These are phyloP conservation scores for Adelphocoris suturalis DNA, from an alignment of 2,888 invertebrate species.

Conservation along the genomic window DNA sequence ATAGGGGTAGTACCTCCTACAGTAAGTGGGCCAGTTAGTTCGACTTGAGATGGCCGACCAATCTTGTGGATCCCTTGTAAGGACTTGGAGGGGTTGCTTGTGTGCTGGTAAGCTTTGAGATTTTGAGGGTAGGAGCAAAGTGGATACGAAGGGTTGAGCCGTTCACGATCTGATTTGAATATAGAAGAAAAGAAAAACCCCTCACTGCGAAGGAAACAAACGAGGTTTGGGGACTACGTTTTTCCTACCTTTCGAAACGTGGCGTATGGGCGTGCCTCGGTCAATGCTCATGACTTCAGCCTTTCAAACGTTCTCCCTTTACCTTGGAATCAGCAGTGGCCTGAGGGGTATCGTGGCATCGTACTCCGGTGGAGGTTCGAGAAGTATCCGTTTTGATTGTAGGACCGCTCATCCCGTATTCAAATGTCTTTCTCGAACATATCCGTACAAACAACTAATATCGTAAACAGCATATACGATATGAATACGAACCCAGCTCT, in stretches of 20 bases:
- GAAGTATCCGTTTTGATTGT: neutral
- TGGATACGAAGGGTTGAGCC: neutral
- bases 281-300: conserved; percentile 24
- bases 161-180: conserved; percentile 61
- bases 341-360: conserved; percentile 2
- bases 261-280: conserved; percentile 46
- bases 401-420: neutral
- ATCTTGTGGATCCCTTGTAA: neutral
- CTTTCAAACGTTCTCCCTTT: conserved; percentile 46
- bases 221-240: conserved; percentile 25
- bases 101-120: neutral
- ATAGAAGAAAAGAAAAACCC: conserved; percentile 15
- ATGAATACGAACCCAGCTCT: neutral
- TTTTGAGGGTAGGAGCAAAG: neutral
- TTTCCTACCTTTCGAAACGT: conserved; percentile 48
- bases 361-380: neutral
- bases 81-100: neutral
- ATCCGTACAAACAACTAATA: neutral
- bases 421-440: neutral
- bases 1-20: neutral
- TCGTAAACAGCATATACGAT: neutral
- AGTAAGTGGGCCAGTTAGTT: neutral
- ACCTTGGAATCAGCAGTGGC: conserved; percentile 24
- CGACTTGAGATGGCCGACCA: neutral
- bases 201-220: neutral